These are phyloP conservation scores for Prionailurus bengalensis DNA, from an alignment of 2,113 vertebrate species.

Conservation along the genomic window DNA sequence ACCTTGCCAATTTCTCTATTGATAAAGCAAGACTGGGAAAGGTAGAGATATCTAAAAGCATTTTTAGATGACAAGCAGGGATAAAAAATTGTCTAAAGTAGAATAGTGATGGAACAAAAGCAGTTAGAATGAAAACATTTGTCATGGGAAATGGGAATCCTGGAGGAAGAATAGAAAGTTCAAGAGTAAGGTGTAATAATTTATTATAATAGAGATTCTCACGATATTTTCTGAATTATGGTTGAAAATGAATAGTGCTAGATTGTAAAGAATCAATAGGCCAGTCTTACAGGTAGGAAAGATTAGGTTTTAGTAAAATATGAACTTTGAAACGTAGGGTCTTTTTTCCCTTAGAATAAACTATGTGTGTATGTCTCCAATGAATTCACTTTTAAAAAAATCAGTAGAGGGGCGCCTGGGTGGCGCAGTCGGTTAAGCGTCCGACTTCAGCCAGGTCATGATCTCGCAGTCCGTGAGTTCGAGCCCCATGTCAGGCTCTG, in stretches of 20 bases:
- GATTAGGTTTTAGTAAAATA: neutral
- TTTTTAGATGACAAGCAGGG: neutral
- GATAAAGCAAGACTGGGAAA: neutral
- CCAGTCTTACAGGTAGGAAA: neutral
- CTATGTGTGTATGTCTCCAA: neutral
- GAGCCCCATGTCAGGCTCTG: too few species aligned
- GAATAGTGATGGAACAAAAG: constrained; percentile 14
- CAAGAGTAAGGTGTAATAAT: neutral
- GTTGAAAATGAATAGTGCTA: neutral
- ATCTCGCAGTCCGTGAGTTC: too few species aligned
- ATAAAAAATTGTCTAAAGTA: constrained; percentile 26
- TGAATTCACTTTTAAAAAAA: constrained; percentile 34
- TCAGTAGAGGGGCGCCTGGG: neutral
- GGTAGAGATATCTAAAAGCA: neutral
- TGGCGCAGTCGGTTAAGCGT: too few species aligned
- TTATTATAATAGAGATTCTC: neutral
- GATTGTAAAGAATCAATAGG: neutral
- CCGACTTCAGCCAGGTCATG: too few species aligned
- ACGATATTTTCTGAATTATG: neutral
- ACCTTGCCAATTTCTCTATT: neutral
- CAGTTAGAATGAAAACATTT: neutral
- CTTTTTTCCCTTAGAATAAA: neutral
- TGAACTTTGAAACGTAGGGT: neutral
- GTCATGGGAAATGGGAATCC: neutral
- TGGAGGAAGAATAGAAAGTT: neutral